Evolutionary conservation across 2,888 invertebrate genomes (phyloP).

Genomic region (Maniola hyperantus): DNA sequence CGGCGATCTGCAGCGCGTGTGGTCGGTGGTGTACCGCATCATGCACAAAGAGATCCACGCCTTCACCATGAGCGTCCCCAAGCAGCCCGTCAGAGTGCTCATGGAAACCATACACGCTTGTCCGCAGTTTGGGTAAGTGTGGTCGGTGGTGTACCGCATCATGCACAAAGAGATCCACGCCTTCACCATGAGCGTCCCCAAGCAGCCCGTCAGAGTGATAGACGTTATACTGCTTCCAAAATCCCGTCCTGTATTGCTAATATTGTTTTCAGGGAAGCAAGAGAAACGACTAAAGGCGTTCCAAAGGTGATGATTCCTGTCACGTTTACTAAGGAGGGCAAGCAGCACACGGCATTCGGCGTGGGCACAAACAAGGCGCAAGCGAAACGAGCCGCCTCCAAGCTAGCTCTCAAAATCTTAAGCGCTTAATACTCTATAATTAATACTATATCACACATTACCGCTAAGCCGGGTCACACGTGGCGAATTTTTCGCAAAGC

Average conservation of each 20-base stretch:
- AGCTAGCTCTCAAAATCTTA: constrained; percentile 86
- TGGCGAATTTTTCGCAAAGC: too few species aligned
- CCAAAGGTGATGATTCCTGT: constrained; percentile 83
- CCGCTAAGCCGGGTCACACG: background rate
- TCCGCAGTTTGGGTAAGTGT: constrained; percentile 88
- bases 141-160: too few species aligned
- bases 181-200: too few species aligned
- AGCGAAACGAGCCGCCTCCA: constrained; percentile 91
- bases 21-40: constrained; percentile 91
- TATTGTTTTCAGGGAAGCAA: constrained; percentile 49
- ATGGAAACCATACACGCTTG: constrained; percentile 91
- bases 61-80: constrained; percentile 92
- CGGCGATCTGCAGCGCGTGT: constrained; percentile 87
- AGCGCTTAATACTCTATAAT: constrained; percentile 33
- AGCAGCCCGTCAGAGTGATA: too few species aligned
- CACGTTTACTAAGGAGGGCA: constrained; percentile 83
- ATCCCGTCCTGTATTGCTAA: background rate
- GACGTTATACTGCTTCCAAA: too few species aligned
- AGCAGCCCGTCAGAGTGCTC: constrained; percentile 93
- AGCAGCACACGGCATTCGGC: constrained; percentile 84
- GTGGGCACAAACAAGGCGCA: constrained; percentile 86
- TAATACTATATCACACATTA: background rate
- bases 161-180: too few species aligned
- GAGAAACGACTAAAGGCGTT: constrained; percentile 47
- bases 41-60: constrained; percentile 93